These are phyloP conservation scores for Odontomachus brunneus DNA, from an alignment of 1,140 invertebrate genomes.

Conservation along the genomic window DNA sequence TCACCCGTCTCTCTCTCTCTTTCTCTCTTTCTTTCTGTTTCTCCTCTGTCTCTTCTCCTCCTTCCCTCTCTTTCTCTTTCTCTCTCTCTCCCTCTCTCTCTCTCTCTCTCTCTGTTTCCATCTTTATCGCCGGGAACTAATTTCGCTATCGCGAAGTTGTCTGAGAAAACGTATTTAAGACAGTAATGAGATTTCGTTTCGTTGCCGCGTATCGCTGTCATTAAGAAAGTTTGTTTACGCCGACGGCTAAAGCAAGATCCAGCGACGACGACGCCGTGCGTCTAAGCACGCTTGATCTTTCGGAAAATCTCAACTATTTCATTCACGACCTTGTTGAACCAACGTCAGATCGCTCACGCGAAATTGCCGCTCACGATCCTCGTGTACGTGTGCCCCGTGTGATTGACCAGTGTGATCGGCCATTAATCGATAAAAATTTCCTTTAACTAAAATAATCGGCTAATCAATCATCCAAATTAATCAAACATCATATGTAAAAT, in stretches of 20 bases:
- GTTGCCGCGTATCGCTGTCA: slow-evolving; percentile 7
- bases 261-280: not conserved
- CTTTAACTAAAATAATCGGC: no score
- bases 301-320: slow-evolving; percentile 10
- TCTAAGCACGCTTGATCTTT: slow-evolving; percentile 2
- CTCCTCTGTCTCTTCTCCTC: no score
- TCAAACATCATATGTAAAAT: no score
- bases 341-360: not conserved
- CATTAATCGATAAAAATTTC: no score
- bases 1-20: no score
- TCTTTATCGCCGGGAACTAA: slow-evolving; percentile 52
- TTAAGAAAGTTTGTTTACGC: slow-evolving; percentile 30
- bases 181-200: slow-evolving; percentile 44
- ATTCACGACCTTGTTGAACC: not conserved
- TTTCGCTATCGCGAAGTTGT: not conserved
- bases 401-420: no score
- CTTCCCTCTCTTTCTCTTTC: no score
- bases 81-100: not conserved
- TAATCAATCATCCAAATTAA: no score
- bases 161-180: slow-evolving; percentile 24
- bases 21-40: no score
- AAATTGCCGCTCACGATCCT: not conserved
- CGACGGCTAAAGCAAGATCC: slow-evolving; percentile 5
- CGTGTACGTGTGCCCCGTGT: no score
- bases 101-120: not conserved